Evolutionary conservation across 2,113 vertebrate species (phyloP), one percentile per base, ranked within the genome.

Genomic region (Nerophis ophidion): DNA sequence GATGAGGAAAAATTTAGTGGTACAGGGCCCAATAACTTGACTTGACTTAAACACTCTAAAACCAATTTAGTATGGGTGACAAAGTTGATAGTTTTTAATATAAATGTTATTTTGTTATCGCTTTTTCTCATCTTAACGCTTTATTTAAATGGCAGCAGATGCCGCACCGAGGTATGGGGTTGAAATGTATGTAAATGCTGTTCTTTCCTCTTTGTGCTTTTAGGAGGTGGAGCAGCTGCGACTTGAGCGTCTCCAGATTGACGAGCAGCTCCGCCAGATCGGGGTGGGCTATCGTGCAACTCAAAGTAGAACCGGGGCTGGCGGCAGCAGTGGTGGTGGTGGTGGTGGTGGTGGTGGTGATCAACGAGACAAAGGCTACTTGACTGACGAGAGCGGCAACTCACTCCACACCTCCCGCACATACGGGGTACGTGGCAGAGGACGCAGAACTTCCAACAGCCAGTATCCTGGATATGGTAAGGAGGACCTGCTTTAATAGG

Each of bases 201-300:
- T 9, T 17, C 8, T 61, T 44, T 36, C 34, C 0, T 1, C 1
- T 9, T 6, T 5, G 11, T 11, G 12, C 13, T 14, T 46, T 7
- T 58, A 96, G 94, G 94, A 96, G 51, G 92, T 95, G 65, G 94
- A 96, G 67, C 93, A 94, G 81, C 84, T 96, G 74, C 91, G 93
- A 13, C 48, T 93, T 4, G 93, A 96, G 74, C 89, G 94, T 9
- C 84, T 96, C 40, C 93, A 94, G 76, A 96, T 96, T 3, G 94
- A 96, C 26, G 94, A 95, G 66, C 93, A 95, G 86, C 90, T 95
- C 63, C 92, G 93, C 40, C 93, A 95, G 85, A 94, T 96, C 0
- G 93, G 93, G 0, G 86, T 94, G 8, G 93, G 93, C 14, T 93
- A 93, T 71, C 91, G 93, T 0, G 85, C 89, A 0, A 85, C 90